phyloP scores from a whole-genome alignment of 2,888 invertebrate species.

The Linhomoeus sp. region DNA sequence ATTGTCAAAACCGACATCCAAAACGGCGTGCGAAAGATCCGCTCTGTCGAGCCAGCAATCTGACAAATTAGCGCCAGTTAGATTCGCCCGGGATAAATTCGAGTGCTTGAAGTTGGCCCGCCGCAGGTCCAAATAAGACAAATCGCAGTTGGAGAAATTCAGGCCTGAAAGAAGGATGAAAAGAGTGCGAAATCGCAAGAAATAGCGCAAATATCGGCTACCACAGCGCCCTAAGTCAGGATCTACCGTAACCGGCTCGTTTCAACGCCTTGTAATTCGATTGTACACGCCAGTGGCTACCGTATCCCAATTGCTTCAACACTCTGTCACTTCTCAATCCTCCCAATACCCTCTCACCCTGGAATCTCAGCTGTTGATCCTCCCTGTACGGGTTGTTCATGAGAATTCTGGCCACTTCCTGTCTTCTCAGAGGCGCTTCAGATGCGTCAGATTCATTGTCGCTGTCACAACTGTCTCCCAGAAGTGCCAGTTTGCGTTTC shows the following conservation, averaged over 20 bases:
- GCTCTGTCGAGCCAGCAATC: conserved; percentile 71
- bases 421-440: conserved; percentile 42
- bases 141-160: conserved; percentile 65
- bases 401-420: conserved; percentile 66
- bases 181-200: too few species aligned
- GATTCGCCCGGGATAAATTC: conserved; percentile 60
- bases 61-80: conserved; percentile 54
- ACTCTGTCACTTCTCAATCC: too few species aligned
- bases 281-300: too few species aligned
- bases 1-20: conserved; percentile 48
- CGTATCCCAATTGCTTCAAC: too few species aligned
- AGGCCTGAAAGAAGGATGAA: too few species aligned
- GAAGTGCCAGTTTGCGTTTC: conserved; percentile 23
- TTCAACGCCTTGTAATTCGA: too few species aligned
- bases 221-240: too few species aligned
- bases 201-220: too few species aligned
- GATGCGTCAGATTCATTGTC: conserved; percentile 10
- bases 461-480: conserved; percentile 14
- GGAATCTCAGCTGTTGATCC: conserved; percentile 32
- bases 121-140: conserved; percentile 67
- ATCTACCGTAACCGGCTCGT: too few species aligned
- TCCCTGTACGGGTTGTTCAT: conserved; percentile 55
- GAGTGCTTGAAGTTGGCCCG: conserved; percentile 91
- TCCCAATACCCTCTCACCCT: background rate
- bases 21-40: conserved; percentile 61